Percentiles rank a stretch among this genome's conserved stretches.
These are phyloP conservation scores for Acanthosepion lycidas DNA, from an alignment of 2,888 invertebrate genomes.

Conservation along the genomic window DNA sequence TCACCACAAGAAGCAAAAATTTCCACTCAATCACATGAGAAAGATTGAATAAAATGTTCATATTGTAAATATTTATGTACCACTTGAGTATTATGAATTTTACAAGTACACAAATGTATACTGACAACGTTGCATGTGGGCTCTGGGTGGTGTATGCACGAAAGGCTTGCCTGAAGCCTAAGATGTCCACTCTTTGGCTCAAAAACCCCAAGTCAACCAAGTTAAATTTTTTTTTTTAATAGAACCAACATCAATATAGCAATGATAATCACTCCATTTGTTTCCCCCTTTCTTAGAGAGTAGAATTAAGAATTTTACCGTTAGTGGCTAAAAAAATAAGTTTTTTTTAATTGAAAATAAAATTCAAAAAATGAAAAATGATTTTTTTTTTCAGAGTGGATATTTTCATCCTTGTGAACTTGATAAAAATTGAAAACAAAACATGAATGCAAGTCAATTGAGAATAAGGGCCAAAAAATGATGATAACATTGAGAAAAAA, in stretches of 20 bases:
- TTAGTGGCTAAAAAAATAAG: constrained; percentile 33
- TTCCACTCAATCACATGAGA: not conserved
- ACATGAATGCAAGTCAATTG: constrained; percentile 33
- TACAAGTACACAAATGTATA: constrained; percentile 33
- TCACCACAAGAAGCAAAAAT: constrained; percentile 20
- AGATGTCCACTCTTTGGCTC: not conserved
- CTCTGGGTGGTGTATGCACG: not conserved
- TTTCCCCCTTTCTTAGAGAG: not conserved
- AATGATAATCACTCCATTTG: not conserved
- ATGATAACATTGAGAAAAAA: constrained; percentile 15
- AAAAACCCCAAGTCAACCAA: not conserved
- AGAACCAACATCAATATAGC: not conserved
- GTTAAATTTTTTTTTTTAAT: not conserved
- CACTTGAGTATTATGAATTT: constrained; percentile 15
- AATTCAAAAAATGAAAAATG: constrained; percentile 9
- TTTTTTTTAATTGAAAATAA: not conserved
- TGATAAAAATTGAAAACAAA: constrained; percentile 21
- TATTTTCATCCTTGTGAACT: not conserved
- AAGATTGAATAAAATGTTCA: not conserved
- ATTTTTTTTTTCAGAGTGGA: not conserved
- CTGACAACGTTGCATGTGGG: not conserved
- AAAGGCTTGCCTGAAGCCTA: not conserved
- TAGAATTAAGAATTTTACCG: not conserved
- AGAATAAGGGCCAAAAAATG: not conserved
- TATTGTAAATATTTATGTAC: not conserved